Conservation (phyloP, 2,113 vertebrate genomes). For the Terrapene triunguis region DNA sequence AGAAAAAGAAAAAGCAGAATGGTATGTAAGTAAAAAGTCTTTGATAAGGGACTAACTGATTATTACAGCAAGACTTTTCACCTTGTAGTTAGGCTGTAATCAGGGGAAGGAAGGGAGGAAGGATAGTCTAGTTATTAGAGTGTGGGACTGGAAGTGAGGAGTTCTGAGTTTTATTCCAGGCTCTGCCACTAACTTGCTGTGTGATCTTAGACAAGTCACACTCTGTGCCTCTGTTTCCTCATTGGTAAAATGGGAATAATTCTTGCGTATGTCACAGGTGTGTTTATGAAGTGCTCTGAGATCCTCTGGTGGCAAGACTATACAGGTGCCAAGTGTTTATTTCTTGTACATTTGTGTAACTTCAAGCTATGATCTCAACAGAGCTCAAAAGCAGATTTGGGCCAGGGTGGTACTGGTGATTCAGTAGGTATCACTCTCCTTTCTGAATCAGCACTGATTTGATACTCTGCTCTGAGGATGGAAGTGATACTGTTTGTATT, state of each 20-base stretch:
- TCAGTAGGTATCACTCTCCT: neutral
- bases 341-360: neutral
- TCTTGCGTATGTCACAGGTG: neutral
- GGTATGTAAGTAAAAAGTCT: slow-evolving; percentile 83
- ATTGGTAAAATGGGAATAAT: neutral
- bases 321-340: neutral
- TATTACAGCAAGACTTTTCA: slow-evolving; percentile 35
- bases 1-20: slow-evolving; percentile 99
- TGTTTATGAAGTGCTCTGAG: neutral
- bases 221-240: neutral
- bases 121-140: neutral
- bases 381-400: neutral
- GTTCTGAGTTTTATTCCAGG: neutral
- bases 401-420: slow-evolving; percentile 5
- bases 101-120: neutral
- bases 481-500: neutral
- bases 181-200: neutral
- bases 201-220: neutral
- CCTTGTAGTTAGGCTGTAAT: neutral
- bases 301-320: neutral
- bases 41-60: neutral
- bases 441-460: neutral
- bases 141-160: neutral
- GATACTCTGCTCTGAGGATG: neutral
- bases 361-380: slow-evolving; percentile 4